Evolutionary conservation across 2,797 vertebrate species (phyloP), one percentile per base, ranked within the genome.

Genomic region (Pangasius krempfi): DNA sequence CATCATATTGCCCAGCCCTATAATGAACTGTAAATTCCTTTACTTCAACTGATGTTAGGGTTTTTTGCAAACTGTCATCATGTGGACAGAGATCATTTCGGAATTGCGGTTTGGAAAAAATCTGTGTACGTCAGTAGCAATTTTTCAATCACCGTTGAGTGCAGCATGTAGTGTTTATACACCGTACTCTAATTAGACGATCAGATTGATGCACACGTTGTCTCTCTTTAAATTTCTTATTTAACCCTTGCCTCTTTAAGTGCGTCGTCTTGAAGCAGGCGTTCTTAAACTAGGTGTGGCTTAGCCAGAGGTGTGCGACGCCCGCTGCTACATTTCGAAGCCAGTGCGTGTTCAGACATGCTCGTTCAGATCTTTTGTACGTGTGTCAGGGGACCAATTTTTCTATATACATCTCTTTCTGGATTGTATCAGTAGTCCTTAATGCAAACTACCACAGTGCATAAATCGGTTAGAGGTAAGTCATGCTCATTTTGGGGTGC

Each of bases 251-350:
- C 18, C 56, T 84, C 37, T 78, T 84, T 84, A 76, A 50, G 37
- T 30, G 85, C 50, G 33, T 70, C 30, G 8, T 66, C 40, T 82
- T 8, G 80, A 44, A 84, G 80, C 73, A 4, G 73, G 50, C 75
- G 66, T 76, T 87, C 85, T 64, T 56, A 62, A 58, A 58, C 80
- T 68, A 84, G 90, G 88, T 87, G 90, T 86, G 90, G 52, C 82
- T 79, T 86, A 70, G 58, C 58, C 66, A 58, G 89, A 81, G 82
- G 89, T 80, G 82, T 89, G 88, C 66, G 56, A 85, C 30, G 13
- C 62, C 73, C 30, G 73, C 64, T 58, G 20, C 73, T 72, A 40
- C 60, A 50, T 52, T 84, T 84, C 8, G 0, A 4, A 84, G 37
- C 14, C 27, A 16, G 50, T 22, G 30, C 33, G 58, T 64, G 85